phyloP scores from a whole-genome alignment of 2,888 invertebrate species.

The Scaptodrosophila latifasciaeformis region DNA sequence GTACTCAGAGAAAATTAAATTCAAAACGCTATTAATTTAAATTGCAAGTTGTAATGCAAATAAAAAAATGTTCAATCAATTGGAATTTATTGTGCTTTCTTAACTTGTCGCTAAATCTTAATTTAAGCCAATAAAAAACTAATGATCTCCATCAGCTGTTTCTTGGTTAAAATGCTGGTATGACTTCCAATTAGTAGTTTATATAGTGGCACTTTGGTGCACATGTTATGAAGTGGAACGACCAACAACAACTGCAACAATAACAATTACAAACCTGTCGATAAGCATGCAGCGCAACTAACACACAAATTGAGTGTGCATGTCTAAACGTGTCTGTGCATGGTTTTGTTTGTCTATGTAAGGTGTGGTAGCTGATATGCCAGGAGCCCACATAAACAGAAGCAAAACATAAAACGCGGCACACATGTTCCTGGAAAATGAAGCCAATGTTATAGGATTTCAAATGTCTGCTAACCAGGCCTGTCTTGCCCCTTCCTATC shows the following conservation, averaged over 20 bases:
- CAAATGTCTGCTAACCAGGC: no score
- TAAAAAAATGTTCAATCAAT: no score
- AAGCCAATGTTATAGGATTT: slow-evolving; percentile 23
- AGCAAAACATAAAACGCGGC: slow-evolving; percentile 5
- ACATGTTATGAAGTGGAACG: not conserved
- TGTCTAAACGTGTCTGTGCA: slow-evolving; percentile 8
- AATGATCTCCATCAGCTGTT: no score
- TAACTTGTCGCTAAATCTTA: no score
- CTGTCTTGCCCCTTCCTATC: not conserved
- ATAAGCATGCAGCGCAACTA: slow-evolving; percentile 8
- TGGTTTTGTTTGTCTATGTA: slow-evolving; percentile 14
- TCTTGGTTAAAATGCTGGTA: no score
- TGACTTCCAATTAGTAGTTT: slow-evolving; percentile 32
- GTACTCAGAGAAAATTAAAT: no score
- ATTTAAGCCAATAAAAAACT: no score
- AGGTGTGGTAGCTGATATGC: slow-evolving; percentile 35
- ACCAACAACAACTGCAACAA: not conserved
- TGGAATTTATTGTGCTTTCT: no score
- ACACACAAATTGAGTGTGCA: slow-evolving; percentile 23
- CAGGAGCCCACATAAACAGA: slow-evolving; percentile 18
- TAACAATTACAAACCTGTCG: slow-evolving; percentile 35
- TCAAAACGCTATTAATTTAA: no score
- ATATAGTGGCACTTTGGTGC: slow-evolving; percentile 27
- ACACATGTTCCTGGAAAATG: slow-evolving; percentile 21
- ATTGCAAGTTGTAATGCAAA: no score